Evolutionary conservation across 2,113 vertebrate species (phyloP).

Genomic region (Microcebus tavaratra): DNA sequence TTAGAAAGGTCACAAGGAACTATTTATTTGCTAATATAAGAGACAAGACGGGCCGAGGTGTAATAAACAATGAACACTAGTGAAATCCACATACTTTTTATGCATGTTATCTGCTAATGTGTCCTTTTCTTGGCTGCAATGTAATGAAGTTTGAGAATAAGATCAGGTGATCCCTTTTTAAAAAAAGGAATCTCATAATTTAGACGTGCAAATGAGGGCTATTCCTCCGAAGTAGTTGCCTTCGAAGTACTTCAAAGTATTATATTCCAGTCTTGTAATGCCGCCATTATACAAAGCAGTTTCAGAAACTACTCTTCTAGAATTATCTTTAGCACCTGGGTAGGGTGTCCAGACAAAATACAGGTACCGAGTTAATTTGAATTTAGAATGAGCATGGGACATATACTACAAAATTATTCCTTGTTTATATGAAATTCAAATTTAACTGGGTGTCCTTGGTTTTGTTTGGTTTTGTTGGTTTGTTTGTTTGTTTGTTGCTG

Average conservation of each 20-base stretch:
- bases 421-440: not conserved
- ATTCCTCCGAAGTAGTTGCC: not conserved
- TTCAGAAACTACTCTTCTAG: not conserved
- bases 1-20: constrained; percentile 19
- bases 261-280: not conserved
- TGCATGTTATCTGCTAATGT: not conserved
- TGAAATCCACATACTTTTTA: not conserved
- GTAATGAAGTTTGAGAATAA: not conserved
- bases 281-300: not conserved
- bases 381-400: not conserved
- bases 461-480: not conserved
- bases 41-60: not conserved
- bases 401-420: not conserved
- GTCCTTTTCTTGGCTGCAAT: not conserved
- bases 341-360: not conserved
- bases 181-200: not conserved
- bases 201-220: not conserved
- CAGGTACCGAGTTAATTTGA: not conserved
- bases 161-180: not conserved
- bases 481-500: not conserved
- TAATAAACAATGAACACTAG: not conserved
- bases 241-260: too few relatives aligned
- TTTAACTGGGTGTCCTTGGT: not conserved
- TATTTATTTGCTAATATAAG: not conserved
- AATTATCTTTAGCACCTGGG: not conserved